Base-by-base conservation (phyloP, 2,797 vertebrate genomes). In the Gymnoscopelus braueri region DNA sequence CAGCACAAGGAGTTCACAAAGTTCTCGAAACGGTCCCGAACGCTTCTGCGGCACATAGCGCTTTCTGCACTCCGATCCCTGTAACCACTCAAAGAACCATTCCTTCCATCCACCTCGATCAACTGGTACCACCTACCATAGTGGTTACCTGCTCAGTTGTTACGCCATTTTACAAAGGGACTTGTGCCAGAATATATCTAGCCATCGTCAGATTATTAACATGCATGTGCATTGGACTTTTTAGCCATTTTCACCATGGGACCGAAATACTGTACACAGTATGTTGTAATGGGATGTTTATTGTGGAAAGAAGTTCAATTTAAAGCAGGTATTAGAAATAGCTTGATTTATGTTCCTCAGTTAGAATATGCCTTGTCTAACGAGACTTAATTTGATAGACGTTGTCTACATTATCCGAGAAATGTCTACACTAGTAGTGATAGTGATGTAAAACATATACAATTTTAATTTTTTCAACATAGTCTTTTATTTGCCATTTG, bases 401-500 rank as follows among this genome's bases (percentile, higher is more conserved):
- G 1, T n/a, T n/a, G n/a, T 62, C 59, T 67, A 61, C 3, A 50
- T 3, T 15, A 10, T 56, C 0, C 13, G 10, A 44, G 0, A 32
- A 71, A 14, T 12, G 13, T 48, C 60, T 65, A 39, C 48, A 50
- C 3, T 50, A 65, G 55, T 19, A 19, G 1, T 19, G 19, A 19
- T 19, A 19, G 19, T 19, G 19, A 19, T 19, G 6, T 62, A 63
- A 19, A n/a, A n/a, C 14, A 3, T 50, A 50, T 50, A 14, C 4
- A 51, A 51, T 51, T 3, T 51, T 51, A n/a, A 13, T 51, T 51
- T 51, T 51, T 51, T 49, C n/a, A 51, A 51, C 12, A n/a, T 14
- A 63, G 63, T 19, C 67, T 63, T 65, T n/a, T 61, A 58, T 32
- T 13, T n/a, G 14, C n/a, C 29, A 35, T 47, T 52, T 56, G 7